Evolutionary conservation across 2,888 invertebrate species (phyloP).

Genomic region (Lepidochitona cinerea): DNA sequence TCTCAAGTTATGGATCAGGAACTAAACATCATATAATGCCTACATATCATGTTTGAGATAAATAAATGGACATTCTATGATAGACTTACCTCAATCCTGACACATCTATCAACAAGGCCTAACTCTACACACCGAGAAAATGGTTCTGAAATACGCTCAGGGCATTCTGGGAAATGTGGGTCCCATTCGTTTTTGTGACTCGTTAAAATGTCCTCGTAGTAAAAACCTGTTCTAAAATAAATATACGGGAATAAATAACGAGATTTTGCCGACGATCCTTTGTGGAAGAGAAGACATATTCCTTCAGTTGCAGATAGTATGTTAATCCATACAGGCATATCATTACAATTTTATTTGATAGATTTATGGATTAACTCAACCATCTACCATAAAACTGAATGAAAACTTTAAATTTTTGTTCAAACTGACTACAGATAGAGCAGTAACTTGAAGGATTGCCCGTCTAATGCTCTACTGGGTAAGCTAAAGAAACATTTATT

Average conservation of each 20-base stretch:
- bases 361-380: too few relatives aligned
- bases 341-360: too few relatives aligned
- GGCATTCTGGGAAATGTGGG: constrained; percentile 84
- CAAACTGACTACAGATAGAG: too few relatives aligned
- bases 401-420: too few relatives aligned
- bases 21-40: neutral
- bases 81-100: constrained; percentile 54
- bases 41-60: neutral
- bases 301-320: too few relatives aligned
- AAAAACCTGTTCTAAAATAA: constrained; percentile 77
- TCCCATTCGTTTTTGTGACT: constrained; percentile 75
- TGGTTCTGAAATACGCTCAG: constrained; percentile 81
- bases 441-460: too few relatives aligned
- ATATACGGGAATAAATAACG: neutral
- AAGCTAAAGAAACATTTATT: too few relatives aligned
- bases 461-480: too few relatives aligned
- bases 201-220: constrained; percentile 84
- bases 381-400: too few relatives aligned
- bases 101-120: constrained; percentile 78
- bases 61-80: neutral
- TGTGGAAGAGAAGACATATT: too few relatives aligned
- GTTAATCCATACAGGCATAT: too few relatives aligned
- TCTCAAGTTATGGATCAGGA: neutral
- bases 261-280: too few relatives aligned
- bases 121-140: constrained; percentile 80